These are phyloP conservation scores for Amblyopsis rosae DNA, from an alignment of 2,113 vertebrate species.

Conservation along the genomic window DNA sequence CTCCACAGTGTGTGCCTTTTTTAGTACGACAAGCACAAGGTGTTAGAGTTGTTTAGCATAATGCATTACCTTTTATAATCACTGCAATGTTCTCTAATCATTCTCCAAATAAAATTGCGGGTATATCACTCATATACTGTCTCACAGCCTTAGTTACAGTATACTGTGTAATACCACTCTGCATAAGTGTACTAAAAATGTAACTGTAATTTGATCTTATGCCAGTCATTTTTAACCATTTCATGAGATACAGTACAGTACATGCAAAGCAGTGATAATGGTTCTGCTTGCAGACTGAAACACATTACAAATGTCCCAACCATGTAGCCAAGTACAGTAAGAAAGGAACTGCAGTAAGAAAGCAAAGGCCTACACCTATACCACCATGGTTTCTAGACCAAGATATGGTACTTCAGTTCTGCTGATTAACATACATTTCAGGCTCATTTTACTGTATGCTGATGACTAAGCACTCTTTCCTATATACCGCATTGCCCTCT, in stretches of 20 bases:
- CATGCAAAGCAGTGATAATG: slow-evolving; percentile 24
- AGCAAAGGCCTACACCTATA: slow-evolving; percentile 61
- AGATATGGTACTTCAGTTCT: slow-evolving; percentile 55
- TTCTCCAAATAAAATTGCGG: too few relatives aligned
- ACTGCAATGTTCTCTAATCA: too few relatives aligned
- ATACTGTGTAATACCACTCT: too few relatives aligned
- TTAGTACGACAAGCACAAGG: too few relatives aligned
- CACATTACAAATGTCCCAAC: slow-evolving; percentile 44
- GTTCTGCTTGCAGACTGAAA: slow-evolving; percentile 34
- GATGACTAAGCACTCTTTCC: slow-evolving; percentile 55
- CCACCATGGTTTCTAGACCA: slow-evolving; percentile 42
- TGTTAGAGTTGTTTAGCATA: too few relatives aligned
- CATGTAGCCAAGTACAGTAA: slow-evolving; percentile 56
- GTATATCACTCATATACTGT: too few relatives aligned
- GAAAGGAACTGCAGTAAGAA: slow-evolving; percentile 53
- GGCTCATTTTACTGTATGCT: slow-evolving; percentile 69
- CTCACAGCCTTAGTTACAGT: too few relatives aligned
- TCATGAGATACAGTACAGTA: slow-evolving; percentile 2
- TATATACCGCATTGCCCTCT: slow-evolving; percentile 23
- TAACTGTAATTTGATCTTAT: neutral
- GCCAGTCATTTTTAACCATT: neutral
- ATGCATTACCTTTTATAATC: too few relatives aligned
- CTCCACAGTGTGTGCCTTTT: too few relatives aligned
- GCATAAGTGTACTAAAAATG: too few relatives aligned
- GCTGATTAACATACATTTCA: slow-evolving; percentile 72